These are phyloP conservation scores for Zeugodacus cucurbitae DNA, from an alignment of 1,140 invertebrate genomes.

Conservation along the genomic window DNA sequence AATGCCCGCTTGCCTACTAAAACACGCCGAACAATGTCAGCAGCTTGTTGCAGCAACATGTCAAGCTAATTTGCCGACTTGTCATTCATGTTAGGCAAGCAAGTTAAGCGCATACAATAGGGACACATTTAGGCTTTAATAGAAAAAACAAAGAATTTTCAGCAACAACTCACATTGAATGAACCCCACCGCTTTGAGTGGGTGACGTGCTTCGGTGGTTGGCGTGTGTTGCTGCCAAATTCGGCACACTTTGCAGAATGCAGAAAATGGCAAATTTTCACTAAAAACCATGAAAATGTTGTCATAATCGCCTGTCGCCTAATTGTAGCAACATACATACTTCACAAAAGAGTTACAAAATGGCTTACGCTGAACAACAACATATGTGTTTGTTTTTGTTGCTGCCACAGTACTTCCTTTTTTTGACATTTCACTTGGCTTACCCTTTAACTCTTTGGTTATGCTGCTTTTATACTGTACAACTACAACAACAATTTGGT, in stretches of 20 bases:
- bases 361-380: not conserved
- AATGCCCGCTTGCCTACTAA: not conserved
- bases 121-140: conserved; percentile 1
- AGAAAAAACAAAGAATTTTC: not conserved
- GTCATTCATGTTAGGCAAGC: not conserved
- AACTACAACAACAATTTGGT: not conserved
- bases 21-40: not conserved
- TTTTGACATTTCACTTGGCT: not conserved
- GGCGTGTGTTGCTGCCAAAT: not conserved
- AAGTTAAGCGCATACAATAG: not conserved
- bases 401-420: not conserved
- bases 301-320: conserved; percentile 27
- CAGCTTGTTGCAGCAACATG: not conserved
- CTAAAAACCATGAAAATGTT: conserved; percentile 21
- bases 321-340: not conserved
- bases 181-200: too few relatives aligned
- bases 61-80: not conserved
- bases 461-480: not conserved
- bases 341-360: not conserved
- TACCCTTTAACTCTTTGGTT: too few relatives aligned
- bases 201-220: not conserved
- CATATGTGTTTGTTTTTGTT: not conserved
- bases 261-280: not conserved
- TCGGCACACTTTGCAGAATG: not conserved
- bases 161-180: not conserved